Percentiles rank a stretch among this genome's conserved stretches.
Conservation (phyloP, 2,888 invertebrate genomes). For the Calephelis perditalis region DNA sequence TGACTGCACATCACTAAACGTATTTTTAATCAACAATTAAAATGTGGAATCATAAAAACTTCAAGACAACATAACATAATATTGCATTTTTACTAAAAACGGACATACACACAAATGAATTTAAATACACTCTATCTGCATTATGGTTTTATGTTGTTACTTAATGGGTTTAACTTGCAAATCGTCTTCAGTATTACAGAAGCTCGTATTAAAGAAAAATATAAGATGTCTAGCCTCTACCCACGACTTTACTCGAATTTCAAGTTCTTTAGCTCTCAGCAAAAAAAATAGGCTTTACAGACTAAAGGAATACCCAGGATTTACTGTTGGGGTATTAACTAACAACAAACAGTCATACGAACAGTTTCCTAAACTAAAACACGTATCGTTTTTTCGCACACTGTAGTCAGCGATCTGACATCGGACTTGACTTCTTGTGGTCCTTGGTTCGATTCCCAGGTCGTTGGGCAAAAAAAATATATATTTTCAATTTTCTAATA, state of each 20-base stretch:
- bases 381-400: too few species aligned
- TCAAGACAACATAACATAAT: conserved; percentile 3
- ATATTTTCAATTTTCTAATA: too few species aligned
- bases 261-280: neutral
- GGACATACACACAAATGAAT: neutral
- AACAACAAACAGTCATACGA: too few species aligned
- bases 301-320: too few species aligned
- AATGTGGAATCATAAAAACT: conserved; percentile 23
- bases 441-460: too few species aligned
- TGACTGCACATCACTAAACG: conserved; percentile 5
- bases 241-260: neutral
- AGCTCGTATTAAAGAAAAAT: conserved; percentile 23
- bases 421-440: too few species aligned
- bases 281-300: neutral
- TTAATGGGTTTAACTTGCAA: conserved; percentile 19
- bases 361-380: too few species aligned
- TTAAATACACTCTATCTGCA: conserved; percentile 7
- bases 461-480: too few species aligned
- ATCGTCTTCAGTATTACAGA: conserved; percentile 21
- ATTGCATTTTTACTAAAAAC: conserved; percentile 8
- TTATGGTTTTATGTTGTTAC: conserved; percentile 12
- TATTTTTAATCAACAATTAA: conserved; percentile 24
- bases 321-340: too few species aligned
- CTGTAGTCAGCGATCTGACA: too few species aligned
- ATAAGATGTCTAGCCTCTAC: neutral